Base-by-base conservation (phyloP, 2,888 invertebrate genomes). In the Corythucha ciliata region DNA sequence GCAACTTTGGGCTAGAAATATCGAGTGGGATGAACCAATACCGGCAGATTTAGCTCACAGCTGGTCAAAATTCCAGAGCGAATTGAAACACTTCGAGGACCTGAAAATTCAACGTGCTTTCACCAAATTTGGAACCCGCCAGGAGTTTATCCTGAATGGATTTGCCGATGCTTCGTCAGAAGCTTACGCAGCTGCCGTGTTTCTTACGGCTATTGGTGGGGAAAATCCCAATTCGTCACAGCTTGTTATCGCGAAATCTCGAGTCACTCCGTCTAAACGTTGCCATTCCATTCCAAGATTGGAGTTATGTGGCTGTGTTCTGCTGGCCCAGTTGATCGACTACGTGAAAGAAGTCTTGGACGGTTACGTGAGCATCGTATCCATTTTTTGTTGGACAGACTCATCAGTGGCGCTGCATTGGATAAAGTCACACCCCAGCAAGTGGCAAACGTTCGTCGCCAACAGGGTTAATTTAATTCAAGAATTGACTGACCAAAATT, bases 401-500 rank as follows among this genome's bases (percentile, higher is more conserved):
- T 51, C 54, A n/a, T 41, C 37, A 14, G 36, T 52, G 2, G 39
- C 21, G 16, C 24, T 50, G 2, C 27, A 33, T 12, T 54, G 40
- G 54, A 22, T 52, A 26, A 8, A 21, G 4, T 24, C 20, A 14
- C 45, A 29, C 3, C 33, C 52, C 14, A n/a, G 12, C n/a, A n/a
- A 20, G n/a, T 47, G 46, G 46, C 36, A 47, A 14, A 52, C 52
- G 2, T 52, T 52, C 18, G 27, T 52, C 10, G n/a, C 26, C 40
- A 47, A 51, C 45, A 14, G 51, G 16, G 51, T 51, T 6, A 7
- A n/a, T n/a, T n/a, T n/a, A n/a, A n/a, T n/a, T n/a, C n/a, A n/a
- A n/a, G n/a, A n/a, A n/a, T n/a, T n/a, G n/a, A n/a, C n/a, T n/a
- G n/a, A n/a, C n/a, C n/a, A n/a, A n/a, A n/a, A n/a, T n/a, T n/a